These are phyloP conservation scores for Notechis scutatus DNA, from an alignment of 2,113 vertebrate genomes.

Conservation along the genomic window DNA sequence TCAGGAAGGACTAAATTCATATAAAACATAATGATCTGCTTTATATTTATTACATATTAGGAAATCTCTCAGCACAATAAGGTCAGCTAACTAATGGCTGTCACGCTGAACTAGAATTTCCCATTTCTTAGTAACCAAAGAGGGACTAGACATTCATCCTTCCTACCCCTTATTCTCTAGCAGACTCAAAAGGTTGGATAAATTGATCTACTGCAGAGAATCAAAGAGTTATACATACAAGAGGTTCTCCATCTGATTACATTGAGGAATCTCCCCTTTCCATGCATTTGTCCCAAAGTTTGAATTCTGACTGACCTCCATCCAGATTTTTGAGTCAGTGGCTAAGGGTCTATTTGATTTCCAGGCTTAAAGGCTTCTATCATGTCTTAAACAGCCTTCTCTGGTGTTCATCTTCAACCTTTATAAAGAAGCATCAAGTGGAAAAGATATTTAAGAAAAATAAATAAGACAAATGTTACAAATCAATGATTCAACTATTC, in stretches of 20 bases:
- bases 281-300: neutral
- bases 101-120: neutral
- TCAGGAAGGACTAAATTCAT: neutral
- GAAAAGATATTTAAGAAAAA: constrained; percentile 35
- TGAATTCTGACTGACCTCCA: neutral
- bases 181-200: neutral
- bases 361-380: neutral
- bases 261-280: neutral
- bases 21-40: neutral
- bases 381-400: neutral
- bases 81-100: constrained; percentile 26
- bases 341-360: neutral
- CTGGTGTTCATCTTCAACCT: neutral
- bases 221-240: neutral
- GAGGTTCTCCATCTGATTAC: neutral
- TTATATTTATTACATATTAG: neutral
- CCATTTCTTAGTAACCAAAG: constrained; percentile 24
- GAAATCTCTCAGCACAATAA: constrained; percentile 16
- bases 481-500: constrained; percentile 32
- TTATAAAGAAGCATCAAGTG: neutral
- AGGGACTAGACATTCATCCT: neutral
- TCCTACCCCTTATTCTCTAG: neutral
- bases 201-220: neutral
- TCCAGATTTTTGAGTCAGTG: neutral
- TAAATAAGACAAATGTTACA: constrained; percentile 1